Evolutionary conservation across 2,797 vertebrate genomes (phyloP).

Genomic region (Spinus olivaceus): DNA sequence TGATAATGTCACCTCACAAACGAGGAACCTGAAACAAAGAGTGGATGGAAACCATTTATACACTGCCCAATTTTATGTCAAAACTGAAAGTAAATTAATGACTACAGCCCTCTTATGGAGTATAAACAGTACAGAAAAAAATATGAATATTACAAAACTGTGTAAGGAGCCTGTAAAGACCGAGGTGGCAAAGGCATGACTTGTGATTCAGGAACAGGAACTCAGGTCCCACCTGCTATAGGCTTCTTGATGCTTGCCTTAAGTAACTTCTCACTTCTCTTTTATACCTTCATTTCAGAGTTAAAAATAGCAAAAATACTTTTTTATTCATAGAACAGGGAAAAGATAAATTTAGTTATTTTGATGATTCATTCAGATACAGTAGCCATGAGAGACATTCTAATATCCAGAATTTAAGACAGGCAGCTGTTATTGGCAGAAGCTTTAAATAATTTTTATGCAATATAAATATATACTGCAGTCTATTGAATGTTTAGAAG

Average conservation of each 20-base stretch:
- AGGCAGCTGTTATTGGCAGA: neutral
- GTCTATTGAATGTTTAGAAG: neutral
- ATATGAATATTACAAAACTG: neutral
- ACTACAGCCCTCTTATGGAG: neutral
- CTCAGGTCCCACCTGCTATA: neutral
- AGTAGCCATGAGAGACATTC: neutral
- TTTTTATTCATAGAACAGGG: neutral
- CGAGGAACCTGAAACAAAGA: neutral
- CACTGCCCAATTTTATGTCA: neutral
- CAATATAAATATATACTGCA: neutral
- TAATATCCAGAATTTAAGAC: neutral
- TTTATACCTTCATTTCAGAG: neutral
- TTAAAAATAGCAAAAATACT: constrained; percentile 2
- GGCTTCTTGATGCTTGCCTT: neutral
- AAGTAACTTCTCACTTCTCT: neutral
- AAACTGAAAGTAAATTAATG: neutral
- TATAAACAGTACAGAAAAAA: neutral
- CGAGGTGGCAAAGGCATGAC: neutral
- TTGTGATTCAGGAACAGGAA: neutral
- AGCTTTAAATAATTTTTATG: neutral
- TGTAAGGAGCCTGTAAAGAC: neutral
- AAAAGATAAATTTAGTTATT: constrained; percentile 14
- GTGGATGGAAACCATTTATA: neutral
- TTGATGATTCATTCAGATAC: constrained; percentile 9
- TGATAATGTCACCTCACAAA: neutral